Base-by-base conservation (phyloP, 2,113 vertebrate genomes). In the Apaloderma vittatum region DNA sequence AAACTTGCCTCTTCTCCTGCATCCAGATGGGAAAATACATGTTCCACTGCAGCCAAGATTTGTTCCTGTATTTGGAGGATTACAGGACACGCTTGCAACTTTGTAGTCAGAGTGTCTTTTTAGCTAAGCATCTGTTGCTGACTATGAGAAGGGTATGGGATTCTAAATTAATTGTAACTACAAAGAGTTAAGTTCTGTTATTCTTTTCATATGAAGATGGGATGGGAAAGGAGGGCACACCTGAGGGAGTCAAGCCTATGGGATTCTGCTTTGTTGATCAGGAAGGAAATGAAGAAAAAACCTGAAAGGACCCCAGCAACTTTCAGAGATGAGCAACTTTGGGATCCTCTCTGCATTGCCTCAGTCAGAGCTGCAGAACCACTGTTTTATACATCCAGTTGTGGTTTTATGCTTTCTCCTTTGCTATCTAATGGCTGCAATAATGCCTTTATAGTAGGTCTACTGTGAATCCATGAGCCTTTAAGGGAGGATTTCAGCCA, bases 11-110 rank as follows among this genome's bases (percentile, higher is more conserved):
- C 46, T 90, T 76, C 79, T 70, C 14, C 4, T 46, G n/a, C 34
- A 91, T 76, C 72, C 72, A 66, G n/a, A 82, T 83, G 48, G 72
- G 55, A 94, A 92, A 89, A 93, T 51, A 94, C 87, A 57, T 45
- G 48, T 81, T 93, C 40, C 34, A 29, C 17, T 79, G 67, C 76
- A 91, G 73, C 23, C 49, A 85, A 78, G 70, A 55, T 48, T 85
- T 88, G 48, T 67, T 90, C 61, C 65, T 52, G 21, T 18, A 4
- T 68, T 90, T 88, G 62, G 30, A 92, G 46, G 85, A 93, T 54
- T 88, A 83, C 92, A 86, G 62, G 18, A 93, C 93, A 71, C 22
- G 5, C 51, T 91, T 67, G 29, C 26, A 62, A 65, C 73, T 86
- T 80, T 71, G 37, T 12, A 92, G 29, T 45, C 30, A 80, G 32